phyloP scores from a whole-genome alignment of 2,797 vertebrate species.

The Muraenolepis orangiensis region DNA sequence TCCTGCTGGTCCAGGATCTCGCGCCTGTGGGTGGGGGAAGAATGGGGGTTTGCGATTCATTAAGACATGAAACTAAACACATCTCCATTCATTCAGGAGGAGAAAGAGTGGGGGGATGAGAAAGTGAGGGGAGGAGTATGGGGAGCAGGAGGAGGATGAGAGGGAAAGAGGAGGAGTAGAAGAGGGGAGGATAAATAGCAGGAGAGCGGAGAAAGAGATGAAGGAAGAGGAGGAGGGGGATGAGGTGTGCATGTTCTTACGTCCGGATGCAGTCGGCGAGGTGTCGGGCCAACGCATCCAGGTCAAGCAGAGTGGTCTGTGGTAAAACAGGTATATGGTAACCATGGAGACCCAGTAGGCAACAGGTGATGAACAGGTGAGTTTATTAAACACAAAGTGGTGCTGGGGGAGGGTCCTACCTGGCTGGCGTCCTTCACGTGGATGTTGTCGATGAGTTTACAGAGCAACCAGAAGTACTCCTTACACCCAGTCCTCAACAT shows the following conservation, averaged over 20 bases:
- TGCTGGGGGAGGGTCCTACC: constrained; percentile 62
- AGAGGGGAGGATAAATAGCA: no score
- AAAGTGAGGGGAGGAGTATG: no score
- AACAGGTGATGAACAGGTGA: neutral
- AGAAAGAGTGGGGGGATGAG: constrained; percentile 3
- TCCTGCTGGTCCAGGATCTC: constrained; percentile 98
- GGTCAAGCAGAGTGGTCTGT: constrained; percentile 94
- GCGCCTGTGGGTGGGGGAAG: constrained; percentile 70
- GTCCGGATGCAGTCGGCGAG: constrained; percentile 97
- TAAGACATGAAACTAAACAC: neutral
- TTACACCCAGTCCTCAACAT: constrained; percentile 92
- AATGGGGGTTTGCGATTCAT: neutral
- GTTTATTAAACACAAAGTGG: neutral
- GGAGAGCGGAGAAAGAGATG: neutral
- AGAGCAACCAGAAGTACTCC: constrained; percentile 98
- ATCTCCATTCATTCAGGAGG: neutral
- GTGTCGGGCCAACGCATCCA: constrained; percentile 93
- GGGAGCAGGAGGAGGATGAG: no score
- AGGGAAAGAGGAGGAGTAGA: no score
- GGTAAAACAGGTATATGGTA: constrained; percentile 39
- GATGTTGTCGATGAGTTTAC: constrained; percentile 99
- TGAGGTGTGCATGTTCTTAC: constrained; percentile 60
- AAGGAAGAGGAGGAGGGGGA: neutral
- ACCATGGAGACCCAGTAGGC: neutral
- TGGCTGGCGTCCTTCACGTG: constrained; percentile 98